These are phyloP conservation scores for Abrostola triplasia DNA, from an alignment of 2,888 invertebrate genomes.

Conservation along the genomic window DNA sequence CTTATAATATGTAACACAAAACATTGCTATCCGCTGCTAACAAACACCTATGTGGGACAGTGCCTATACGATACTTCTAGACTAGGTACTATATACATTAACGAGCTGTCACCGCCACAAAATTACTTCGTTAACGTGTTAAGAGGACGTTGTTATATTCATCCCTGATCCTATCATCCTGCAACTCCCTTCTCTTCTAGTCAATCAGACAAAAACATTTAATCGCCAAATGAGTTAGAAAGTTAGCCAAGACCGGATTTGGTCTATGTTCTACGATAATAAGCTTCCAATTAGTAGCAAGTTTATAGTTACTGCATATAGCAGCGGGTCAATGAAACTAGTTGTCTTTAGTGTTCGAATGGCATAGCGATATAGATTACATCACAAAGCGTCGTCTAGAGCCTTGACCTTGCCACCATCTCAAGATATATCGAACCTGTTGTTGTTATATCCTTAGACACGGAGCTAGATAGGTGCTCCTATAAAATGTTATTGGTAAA, in stretches of 20 bases:
- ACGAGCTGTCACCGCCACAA: neutral
- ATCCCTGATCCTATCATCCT: neutral
- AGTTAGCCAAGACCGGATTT: too few relatives aligned
- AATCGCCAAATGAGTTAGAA: too few relatives aligned
- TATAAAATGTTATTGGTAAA: neutral
- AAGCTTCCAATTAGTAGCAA: neutral
- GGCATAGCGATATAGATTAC: neutral
- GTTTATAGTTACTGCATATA: neutral
- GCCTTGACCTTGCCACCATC: constrained; percentile 2
- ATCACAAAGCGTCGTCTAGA: neutral
- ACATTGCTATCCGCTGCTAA: neutral
- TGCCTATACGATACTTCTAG: neutral
- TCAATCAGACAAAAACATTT: too few relatives aligned
- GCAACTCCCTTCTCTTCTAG: neutral
- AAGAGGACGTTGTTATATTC: neutral
- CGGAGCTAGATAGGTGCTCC: neutral
- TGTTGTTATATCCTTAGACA: neutral
- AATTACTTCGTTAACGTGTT: neutral
- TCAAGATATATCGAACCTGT: neutral
- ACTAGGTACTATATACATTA: constrained; percentile 3
- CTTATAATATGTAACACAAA: constrained; percentile 2
- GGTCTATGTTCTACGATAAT: neutral
- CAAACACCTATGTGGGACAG: neutral
- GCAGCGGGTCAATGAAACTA: neutral
- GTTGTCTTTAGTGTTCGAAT: neutral